Conservation (phyloP, 2,113 vertebrate species). For the Rhabdornis inornatus region DNA sequence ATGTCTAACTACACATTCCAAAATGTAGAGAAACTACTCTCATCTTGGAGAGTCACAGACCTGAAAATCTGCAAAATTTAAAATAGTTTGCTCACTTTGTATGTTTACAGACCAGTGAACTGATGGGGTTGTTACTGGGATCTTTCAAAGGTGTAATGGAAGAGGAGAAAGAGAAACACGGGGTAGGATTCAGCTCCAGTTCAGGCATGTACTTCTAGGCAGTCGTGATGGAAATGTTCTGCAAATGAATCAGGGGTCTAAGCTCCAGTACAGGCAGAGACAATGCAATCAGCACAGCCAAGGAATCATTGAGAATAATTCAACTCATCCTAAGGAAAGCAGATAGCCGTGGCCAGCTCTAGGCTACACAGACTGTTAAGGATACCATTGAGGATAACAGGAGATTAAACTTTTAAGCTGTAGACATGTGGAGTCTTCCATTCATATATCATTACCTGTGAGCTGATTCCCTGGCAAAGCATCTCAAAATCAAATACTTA, state of each 20-base stretch:
- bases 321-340: background rate
- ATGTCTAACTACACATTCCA: background rate
- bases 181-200: background rate
- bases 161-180: background rate
- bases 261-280: background rate
- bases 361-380: background rate
- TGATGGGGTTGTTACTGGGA: background rate
- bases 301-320: background rate
- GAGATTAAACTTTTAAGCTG: background rate
- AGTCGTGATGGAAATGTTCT: background rate
- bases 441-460: background rate
- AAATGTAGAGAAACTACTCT: background rate
- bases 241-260: background rate
- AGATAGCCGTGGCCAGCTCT: background rate
- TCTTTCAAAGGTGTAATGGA: background rate
- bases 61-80: background rate
- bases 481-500: background rate
- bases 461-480: background rate
- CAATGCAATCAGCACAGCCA: background rate
- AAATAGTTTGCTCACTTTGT: background rate
- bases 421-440: background rate
- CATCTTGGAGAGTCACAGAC: background rate
- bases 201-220: background rate
- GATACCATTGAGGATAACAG: background rate
- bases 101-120: background rate